Evolutionary conservation across 2,797 vertebrate genomes (phyloP), one percentile per base, ranked within the genome.

Genomic region (Premnoplex brunnescens): DNA sequence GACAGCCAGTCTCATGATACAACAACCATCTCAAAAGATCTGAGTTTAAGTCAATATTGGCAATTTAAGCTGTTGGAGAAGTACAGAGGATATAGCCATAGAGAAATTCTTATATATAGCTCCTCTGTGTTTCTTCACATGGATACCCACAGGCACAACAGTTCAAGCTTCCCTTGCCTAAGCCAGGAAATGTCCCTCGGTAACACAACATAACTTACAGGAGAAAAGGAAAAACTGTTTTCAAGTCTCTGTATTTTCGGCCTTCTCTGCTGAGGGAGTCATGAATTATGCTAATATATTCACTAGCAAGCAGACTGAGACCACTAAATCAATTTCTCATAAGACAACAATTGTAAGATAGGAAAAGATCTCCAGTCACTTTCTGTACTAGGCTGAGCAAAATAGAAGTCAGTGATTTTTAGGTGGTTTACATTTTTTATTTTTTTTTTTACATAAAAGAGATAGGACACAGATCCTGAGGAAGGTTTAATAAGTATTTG

Each of bases 251-350:
- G 19, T 76, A 59, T 77, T 91, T 89, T 82, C 60, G 44, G 30
- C 41, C 20, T 88, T 77, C 32, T 85, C 43, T 93, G 63, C 39
- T 49, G 39, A 82, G 51, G 71, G 58, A 86, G 77, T 87, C 81
- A 85, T 63, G 81, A 94, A 48, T 76, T 91, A 87, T 66, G 67
- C 48, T 89, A 95, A 89, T 4, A 32, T 55, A 85, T 68, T 68
- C 84, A 89, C 48, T 67, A 51, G 51, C 85, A 92, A 89, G 39
- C n/a, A 77, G 44, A 91, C 44, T 60, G 58, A 93, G 71, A 93
- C 68, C 66, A 85, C 58, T 66, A 76, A 81, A 91, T 66, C 84
- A 6, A 71, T 76, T 89, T 92, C 46, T 72, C 43, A 15, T 55
- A 79, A 80, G 36, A 75, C 46, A 91, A 64, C 39, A 84, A 51